These are phyloP conservation scores for Misgurnus anguillicaudatus DNA, from an alignment of 2,113 vertebrate genomes.

Conservation along the genomic window DNA sequence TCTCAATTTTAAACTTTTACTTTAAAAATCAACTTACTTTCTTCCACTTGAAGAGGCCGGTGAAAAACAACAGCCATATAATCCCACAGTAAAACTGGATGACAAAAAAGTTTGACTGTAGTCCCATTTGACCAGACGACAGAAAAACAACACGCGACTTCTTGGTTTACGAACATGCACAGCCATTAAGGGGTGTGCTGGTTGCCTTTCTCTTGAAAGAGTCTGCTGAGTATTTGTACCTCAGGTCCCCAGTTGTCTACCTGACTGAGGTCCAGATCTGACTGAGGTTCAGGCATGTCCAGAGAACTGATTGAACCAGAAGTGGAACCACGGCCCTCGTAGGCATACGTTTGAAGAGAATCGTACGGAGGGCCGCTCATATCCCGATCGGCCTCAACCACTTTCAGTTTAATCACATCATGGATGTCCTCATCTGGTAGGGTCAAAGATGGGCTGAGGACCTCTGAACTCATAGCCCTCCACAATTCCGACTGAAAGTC, in stretches of 20 bases:
- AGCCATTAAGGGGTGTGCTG: slow-evolving; percentile 53
- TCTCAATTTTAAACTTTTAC: slow-evolving; percentile 64
- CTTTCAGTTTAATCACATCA: slow-evolving; percentile 86
- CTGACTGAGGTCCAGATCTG: slow-evolving; percentile 87
- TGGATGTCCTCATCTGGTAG: slow-evolving; percentile 83
- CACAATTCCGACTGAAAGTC: slow-evolving; percentile 74
- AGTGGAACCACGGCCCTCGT: slow-evolving; percentile 90
- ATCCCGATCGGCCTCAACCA: slow-evolving; percentile 91
- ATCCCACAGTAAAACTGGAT: slow-evolving; percentile 78
- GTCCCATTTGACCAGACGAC: slow-evolving; percentile 17
- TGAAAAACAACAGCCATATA: slow-evolving; percentile 74
- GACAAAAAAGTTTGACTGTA: slow-evolving; percentile 56
- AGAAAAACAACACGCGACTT: slow-evolving; percentile 15
- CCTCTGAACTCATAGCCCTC: slow-evolving; percentile 47
- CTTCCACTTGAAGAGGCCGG: slow-evolving; percentile 41
- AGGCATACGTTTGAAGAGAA: slow-evolving; percentile 96
- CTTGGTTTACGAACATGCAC: slow-evolving; percentile 43
- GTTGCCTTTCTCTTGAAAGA: slow-evolving; percentile 74
- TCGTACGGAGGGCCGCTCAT: slow-evolving; percentile 91
- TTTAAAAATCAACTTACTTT: slow-evolving; percentile 62
- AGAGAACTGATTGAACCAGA: slow-evolving; percentile 92
- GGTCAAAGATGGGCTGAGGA: slow-evolving; percentile 69
- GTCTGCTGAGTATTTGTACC: slow-evolving; percentile 81
- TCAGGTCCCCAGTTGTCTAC: slow-evolving; percentile 92
- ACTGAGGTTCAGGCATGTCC: slow-evolving; percentile 83